Evolutionary conservation across 2,113 vertebrate genomes (phyloP).

Genomic region (Andinoacara biseriatus): DNA sequence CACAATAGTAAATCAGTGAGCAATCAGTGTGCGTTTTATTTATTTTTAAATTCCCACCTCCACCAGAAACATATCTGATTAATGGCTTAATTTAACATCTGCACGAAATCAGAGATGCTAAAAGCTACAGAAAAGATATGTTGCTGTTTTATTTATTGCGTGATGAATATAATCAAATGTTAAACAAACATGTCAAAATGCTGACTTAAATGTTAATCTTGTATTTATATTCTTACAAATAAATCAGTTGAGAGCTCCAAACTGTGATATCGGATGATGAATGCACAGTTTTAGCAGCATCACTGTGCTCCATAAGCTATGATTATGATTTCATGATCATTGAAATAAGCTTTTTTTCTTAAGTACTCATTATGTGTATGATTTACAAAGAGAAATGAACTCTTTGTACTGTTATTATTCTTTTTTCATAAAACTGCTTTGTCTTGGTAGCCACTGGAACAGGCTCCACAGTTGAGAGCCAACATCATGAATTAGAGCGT

Average conservation of each 20-base stretch:
- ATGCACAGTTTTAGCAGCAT: neutral
- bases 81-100: slow-evolving; percentile 56
- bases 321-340: neutral
- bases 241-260: neutral
- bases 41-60: slow-evolving; percentile 37
- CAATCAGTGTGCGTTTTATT: slow-evolving; percentile 65
- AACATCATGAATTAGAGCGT: neutral
- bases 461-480: neutral
- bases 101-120: slow-evolving; percentile 16
- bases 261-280: neutral
- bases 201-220: neutral
- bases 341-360: slow-evolving; percentile 3
- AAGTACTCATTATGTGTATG: neutral
- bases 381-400: neutral
- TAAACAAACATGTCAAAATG: neutral
- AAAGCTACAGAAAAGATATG: neutral
- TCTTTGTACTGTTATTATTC: neutral
- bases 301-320: neutral
- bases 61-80: slow-evolving; percentile 56
- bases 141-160: neutral
- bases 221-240: neutral
- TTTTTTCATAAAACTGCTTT: neutral
- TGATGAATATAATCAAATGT: slow-evolving; percentile 1
- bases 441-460: neutral
- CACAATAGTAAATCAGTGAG: slow-evolving; percentile 73